Evolutionary conservation across 2,113 vertebrate species (phyloP).

Genomic region (Myrmophylax atrothorax): DNA sequence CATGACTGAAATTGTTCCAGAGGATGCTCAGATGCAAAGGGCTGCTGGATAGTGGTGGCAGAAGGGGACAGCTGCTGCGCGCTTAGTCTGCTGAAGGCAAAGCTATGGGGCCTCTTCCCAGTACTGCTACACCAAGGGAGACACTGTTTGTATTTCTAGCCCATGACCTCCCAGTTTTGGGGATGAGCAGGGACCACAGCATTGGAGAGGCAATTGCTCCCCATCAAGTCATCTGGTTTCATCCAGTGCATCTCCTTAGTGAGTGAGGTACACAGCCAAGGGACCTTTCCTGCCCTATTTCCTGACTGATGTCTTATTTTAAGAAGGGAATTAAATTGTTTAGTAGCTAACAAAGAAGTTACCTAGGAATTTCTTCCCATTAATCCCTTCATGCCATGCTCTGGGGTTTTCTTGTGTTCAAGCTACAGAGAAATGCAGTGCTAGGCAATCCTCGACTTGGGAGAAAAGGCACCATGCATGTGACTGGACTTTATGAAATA

Average conservation of each 20-base stretch:
- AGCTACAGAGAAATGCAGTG: fast-evolving
- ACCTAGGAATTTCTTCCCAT: neutral
- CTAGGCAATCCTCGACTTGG: neutral
- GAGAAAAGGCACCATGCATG: fast-evolving
- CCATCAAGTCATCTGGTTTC: neutral
- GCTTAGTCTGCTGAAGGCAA: neutral
- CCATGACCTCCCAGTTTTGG: neutral
- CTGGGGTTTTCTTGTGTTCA: neutral
- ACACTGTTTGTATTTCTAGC: neutral
- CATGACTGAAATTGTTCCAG: neutral
- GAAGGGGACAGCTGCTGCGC: neutral
- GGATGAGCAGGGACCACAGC: fast-evolving
- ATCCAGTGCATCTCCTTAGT: neutral
- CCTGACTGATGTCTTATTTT: neutral
- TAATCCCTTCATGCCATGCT: neutral
- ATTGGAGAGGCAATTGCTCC: neutral
- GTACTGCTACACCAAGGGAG: neutral
- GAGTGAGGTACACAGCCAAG: neutral
- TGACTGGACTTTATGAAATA: neutral
- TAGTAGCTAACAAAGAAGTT: neutral
- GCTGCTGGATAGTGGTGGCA: neutral
- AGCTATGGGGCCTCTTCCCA: neutral
- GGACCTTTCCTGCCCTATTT: neutral
- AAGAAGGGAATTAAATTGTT: neutral
- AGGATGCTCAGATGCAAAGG: neutral